Evolutionary conservation across 2,797 vertebrate species (phyloP).

Genomic region (Hirundo rustica): DNA sequence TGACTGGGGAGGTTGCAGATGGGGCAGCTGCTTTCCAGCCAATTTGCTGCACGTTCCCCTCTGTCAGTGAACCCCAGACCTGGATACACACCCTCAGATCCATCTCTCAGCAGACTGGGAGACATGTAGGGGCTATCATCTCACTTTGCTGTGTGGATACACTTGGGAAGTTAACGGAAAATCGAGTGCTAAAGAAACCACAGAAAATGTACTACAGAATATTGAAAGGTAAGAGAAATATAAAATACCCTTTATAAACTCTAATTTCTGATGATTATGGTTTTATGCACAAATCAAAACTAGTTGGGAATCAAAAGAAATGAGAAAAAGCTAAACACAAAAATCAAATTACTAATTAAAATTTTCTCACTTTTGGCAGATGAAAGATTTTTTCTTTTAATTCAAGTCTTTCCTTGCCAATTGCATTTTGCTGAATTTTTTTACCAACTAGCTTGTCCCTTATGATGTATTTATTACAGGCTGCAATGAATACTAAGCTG

Average conservation of each 20-base stretch:
- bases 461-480: neutral
- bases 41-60: neutral
- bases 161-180: neutral
- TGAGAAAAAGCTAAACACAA: neutral
- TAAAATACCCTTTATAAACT: neutral
- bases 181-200: neutral
- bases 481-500: neutral
- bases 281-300: neutral
- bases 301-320: neutral
- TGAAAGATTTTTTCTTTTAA: neutral
- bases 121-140: neutral
- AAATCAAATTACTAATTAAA: neutral
- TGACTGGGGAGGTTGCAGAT: neutral
- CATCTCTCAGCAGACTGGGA: neutral
- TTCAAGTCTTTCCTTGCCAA: neutral
- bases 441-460: neutral
- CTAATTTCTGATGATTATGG: neutral
- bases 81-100: neutral
- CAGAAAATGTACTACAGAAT: neutral
- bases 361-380: neutral
- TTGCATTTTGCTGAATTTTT: neutral
- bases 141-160: neutral
- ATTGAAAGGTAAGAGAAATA: neutral
- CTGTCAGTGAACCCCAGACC: neutral
- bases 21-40: neutral